phyloP scores from a whole-genome alignment of 2,888 invertebrate genomes.

The Euproctis similis region DNA sequence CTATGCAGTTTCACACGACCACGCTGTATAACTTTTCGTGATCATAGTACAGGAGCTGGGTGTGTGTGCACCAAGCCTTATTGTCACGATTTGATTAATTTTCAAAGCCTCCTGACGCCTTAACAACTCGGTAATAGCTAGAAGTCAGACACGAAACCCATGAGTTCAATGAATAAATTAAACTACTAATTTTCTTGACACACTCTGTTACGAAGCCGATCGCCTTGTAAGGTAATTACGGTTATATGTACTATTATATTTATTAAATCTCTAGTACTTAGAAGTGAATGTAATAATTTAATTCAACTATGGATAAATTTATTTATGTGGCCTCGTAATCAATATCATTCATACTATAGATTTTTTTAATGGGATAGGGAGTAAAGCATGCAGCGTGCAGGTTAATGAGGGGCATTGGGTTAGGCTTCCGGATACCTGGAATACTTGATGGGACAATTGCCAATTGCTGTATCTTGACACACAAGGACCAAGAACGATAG shows the following conservation, averaged over 20 bases:
- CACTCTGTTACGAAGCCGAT: constrained; percentile 60
- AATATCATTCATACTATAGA: too few species aligned
- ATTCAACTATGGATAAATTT: too few species aligned
- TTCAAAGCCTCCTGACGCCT: constrained; percentile 40
- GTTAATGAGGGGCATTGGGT: too few species aligned
- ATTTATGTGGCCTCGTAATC: too few species aligned
- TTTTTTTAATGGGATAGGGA: too few species aligned
- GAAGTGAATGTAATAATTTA: constrained; percentile 27
- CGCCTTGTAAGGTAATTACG: constrained; percentile 62
- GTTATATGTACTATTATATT: constrained; percentile 48
- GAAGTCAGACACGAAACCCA: constrained; percentile 60
- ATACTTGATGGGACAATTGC: too few species aligned
- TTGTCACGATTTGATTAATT: constrained; percentile 44
- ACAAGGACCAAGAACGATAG: too few species aligned
- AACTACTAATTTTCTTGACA: constrained; percentile 70
- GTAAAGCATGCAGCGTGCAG: too few species aligned
- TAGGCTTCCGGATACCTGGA: too few species aligned
- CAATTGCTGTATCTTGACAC: too few species aligned
- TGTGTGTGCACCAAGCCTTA: constrained; percentile 22
- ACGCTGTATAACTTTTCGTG: constrained; percentile 19
- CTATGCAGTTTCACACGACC: constrained; percentile 21
- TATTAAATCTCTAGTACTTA: constrained; percentile 30
- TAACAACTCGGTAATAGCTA: constrained; percentile 49
- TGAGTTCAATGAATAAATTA: constrained; percentile 68
- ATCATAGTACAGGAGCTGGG: constrained; percentile 10